phyloP scores from a whole-genome alignment of 1,140 invertebrate species.

The Coboldia fuscipes region DNA sequence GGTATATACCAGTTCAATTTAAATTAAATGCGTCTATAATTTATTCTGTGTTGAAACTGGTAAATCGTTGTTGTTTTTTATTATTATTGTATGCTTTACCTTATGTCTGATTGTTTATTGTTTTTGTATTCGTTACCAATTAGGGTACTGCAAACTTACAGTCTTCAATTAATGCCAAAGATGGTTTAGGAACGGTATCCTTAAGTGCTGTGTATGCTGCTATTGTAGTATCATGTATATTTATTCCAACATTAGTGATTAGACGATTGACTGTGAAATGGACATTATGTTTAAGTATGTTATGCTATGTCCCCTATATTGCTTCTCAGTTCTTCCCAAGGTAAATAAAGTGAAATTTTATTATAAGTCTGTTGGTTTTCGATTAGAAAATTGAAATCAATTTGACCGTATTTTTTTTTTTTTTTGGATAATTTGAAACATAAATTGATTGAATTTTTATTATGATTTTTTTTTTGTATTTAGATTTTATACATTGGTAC shows the following conservation, averaged over 20 bases:
- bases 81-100: too few relatives aligned
- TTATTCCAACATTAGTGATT: slow-evolving; percentile 76
- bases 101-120: too few relatives aligned
- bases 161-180: slow-evolving; percentile 64
- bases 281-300: slow-evolving; percentile 77
- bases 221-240: slow-evolving; percentile 77
- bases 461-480: background rate
- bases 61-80: too few relatives aligned
- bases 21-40: slow-evolving; percentile 1
- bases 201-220: slow-evolving; percentile 73
- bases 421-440: background rate
- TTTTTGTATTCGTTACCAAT: slow-evolving; percentile 2
- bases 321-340: slow-evolving; percentile 74
- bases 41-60: too few relatives aligned
- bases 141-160: slow-evolving; percentile 75
- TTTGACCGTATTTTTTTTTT: too few relatives aligned
- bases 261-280: slow-evolving; percentile 83
- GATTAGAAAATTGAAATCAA: too few relatives aligned
- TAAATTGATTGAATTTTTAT: background rate
- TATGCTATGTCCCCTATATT: slow-evolving; percentile 86
- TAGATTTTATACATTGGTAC: slow-evolving; percentile 74
- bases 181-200: slow-evolving; percentile 64
- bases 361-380: too few relatives aligned
- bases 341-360: too few relatives aligned
- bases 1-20: background rate